phyloP scores from a whole-genome alignment of 2,888 invertebrate species.

The Conus canariensis region DNA sequence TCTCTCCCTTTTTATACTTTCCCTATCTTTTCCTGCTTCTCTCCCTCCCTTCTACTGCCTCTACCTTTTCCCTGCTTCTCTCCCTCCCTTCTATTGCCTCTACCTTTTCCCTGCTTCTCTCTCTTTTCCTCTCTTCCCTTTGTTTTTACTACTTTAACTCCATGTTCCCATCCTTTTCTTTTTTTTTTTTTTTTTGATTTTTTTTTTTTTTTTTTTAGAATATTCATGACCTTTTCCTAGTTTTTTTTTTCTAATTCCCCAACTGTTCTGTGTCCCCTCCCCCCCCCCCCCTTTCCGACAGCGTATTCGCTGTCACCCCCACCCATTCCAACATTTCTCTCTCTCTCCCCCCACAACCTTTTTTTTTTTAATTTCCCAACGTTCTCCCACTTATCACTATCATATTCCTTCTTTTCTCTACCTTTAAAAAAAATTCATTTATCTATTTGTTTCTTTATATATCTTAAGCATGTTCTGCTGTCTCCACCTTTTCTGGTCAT shows the following conservation, averaged over 20 bases:
- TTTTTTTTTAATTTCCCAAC: background rate
- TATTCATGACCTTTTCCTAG: too few relatives aligned
- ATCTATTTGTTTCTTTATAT: too few relatives aligned
- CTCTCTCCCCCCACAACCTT: background rate
- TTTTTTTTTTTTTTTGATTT: background rate
- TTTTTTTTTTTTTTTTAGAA: background rate
- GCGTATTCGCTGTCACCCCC: background rate
- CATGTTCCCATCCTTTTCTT: background rate
- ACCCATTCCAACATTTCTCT: background rate
- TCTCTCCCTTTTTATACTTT: background rate
- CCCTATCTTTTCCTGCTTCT: background rate
- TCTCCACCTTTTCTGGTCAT: too few relatives aligned
- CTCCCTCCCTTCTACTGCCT: background rate
- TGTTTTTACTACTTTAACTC: background rate
- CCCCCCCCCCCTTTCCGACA: constrained; percentile 6
- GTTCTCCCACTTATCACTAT: too few relatives aligned
- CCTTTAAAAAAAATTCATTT: too few relatives aligned
- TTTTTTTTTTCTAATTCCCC: too few relatives aligned
- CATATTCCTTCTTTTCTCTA: too few relatives aligned
- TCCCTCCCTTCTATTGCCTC: background rate
- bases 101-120: background rate
- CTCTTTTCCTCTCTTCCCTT: background rate
- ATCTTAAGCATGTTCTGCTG: too few relatives aligned
- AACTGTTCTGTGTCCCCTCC: background rate
- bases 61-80: background rate